A percentile compares a stretch with the other conserved stretches of the same genome.
Evolutionary conservation across 2,113 vertebrate genomes (phyloP).

Genomic region (Scortum barcoo): DNA sequence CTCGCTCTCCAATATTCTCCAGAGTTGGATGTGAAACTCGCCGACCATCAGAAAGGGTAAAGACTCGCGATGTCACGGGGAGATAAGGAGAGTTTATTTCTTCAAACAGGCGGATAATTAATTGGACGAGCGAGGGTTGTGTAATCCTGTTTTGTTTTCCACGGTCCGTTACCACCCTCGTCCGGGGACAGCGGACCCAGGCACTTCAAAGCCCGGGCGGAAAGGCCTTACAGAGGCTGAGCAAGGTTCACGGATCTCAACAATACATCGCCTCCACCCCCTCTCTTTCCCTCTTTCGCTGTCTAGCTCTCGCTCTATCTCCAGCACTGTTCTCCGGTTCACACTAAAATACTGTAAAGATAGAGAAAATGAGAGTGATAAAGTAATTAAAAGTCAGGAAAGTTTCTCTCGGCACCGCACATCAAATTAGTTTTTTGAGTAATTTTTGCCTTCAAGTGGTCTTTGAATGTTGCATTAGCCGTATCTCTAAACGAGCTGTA

Average conservation of each 20-base stretch:
- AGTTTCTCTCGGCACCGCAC: conserved; percentile 44
- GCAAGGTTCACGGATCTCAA: conserved; percentile 20
- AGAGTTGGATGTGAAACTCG: conserved; percentile 39
- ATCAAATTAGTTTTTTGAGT: conserved; percentile 51
- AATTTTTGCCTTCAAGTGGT: conserved; percentile 53
- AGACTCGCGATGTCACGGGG: conserved; percentile 31
- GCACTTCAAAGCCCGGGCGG: conserved; percentile 57
- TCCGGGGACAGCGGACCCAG: conserved; percentile 33
- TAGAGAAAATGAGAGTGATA: conserved; percentile 62
- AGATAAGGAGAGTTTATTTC: conserved; percentile 69
- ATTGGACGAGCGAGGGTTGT: conserved; percentile 66
- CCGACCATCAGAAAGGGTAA: conserved; percentile 35
- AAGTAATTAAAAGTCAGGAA: conserved; percentile 73
- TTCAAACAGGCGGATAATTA: conserved; percentile 77
- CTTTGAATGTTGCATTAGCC: conserved; percentile 57
- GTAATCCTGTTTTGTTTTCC: conserved; percentile 75
- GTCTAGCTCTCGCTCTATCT: conserved; percentile 37
- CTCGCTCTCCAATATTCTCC: conserved; percentile 27
- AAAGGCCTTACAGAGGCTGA: conserved; percentile 48
- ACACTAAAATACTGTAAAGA: conserved; percentile 41
- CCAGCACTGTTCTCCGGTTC: conserved; percentile 17
- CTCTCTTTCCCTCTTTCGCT: not conserved
- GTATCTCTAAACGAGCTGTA: conserved; percentile 57
- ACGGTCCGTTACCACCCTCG: conserved; percentile 50
- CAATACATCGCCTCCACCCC: not conserved